phyloP scores from a whole-genome alignment of 2,113 vertebrate species.

The Passer montanus region DNA sequence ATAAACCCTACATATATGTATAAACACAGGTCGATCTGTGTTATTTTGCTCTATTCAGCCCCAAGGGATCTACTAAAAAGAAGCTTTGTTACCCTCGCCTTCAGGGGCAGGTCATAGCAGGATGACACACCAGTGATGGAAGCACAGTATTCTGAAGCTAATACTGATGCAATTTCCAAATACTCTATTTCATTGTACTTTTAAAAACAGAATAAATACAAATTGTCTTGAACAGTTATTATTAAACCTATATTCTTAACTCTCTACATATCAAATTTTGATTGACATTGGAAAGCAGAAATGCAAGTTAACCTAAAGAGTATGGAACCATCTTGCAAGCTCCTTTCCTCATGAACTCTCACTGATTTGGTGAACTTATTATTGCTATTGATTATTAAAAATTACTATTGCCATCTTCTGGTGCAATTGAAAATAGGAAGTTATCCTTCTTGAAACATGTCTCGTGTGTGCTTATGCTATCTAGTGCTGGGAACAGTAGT shows the following conservation, averaged over 20 bases:
- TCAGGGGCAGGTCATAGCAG: background rate
- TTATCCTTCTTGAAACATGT: background rate
- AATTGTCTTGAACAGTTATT: background rate
- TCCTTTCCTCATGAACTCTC: background rate
- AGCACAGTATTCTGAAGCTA: background rate
- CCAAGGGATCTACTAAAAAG: background rate
- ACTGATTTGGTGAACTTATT: constrained; percentile 22
- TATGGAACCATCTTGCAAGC: background rate
- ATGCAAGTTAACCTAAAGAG: background rate
- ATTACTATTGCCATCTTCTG: constrained; percentile 67
- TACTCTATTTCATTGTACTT: background rate
- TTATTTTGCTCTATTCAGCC: background rate
- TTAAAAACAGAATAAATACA: background rate
- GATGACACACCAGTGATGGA: background rate
- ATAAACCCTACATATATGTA: background rate
- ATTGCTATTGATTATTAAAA: constrained; percentile 60
- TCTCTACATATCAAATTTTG: background rate
- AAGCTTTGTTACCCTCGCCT: fast-evolving
- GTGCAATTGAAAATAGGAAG: constrained; percentile 53
- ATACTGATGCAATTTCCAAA: background rate
- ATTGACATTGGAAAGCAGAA: background rate
- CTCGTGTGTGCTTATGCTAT: background rate
- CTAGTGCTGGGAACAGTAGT: background rate
- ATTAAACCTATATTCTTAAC: background rate
- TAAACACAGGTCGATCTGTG: background rate